Conservation (phyloP, 2,888 invertebrate genomes). For the Cancer borealis region DNA sequence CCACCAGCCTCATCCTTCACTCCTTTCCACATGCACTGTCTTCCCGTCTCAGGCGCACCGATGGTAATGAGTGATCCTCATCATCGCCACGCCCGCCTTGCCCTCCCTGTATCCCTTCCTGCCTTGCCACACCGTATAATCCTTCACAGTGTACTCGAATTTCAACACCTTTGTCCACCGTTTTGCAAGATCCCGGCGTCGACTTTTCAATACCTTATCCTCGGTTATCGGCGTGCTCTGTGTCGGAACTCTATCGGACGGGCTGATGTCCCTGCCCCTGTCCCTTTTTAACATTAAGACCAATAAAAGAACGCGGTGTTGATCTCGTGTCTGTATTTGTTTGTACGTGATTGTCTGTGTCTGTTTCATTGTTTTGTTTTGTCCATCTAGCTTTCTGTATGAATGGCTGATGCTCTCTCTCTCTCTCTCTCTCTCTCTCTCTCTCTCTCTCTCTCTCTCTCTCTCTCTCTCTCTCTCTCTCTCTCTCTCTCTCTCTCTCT, state of each 20-base stretch:
- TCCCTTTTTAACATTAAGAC: not conserved
- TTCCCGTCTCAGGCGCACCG: not conserved
- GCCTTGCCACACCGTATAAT: conserved; percentile 2
- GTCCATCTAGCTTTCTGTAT: not conserved
- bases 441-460: not conserved
- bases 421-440: not conserved
- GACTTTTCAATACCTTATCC: not conserved
- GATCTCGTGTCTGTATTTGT: not conserved
- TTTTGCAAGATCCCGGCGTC: not conserved
- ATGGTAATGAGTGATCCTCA: not conserved
- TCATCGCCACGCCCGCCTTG: not conserved
- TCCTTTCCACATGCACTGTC: not conserved
- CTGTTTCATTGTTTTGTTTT: not conserved
- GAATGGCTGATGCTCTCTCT: not conserved
- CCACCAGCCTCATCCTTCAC: not conserved
- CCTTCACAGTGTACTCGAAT: not conserved
- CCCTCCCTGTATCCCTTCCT: not conserved
- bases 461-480: conserved; percentile 8
- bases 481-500: not conserved
- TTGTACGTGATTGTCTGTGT: not conserved
- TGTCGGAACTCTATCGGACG: not conserved
- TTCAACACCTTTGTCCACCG: not conserved
- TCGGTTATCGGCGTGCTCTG: not conserved
- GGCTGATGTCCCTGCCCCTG: not conserved
- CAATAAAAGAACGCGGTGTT: not conserved